Evolutionary conservation across 2,113 vertebrate genomes (phyloP).

Genomic region (Recurvirostra avosetta): DNA sequence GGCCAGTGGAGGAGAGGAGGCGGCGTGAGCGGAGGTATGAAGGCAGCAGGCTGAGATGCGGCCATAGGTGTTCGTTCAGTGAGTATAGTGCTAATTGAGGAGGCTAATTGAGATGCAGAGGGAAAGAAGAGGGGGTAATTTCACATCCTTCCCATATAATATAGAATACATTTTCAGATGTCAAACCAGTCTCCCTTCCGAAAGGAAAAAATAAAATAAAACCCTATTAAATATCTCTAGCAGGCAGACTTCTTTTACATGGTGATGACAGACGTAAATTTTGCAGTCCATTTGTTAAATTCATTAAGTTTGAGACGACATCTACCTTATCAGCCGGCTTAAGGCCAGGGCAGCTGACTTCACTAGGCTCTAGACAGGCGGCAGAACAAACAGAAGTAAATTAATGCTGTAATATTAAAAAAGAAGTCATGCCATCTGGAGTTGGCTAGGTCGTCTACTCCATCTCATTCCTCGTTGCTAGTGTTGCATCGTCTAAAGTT

Average conservation of each 20-base stretch:
- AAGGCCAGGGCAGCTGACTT: background rate
- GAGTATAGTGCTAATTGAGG: background rate
- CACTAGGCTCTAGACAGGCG: background rate
- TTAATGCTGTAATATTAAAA: background rate
- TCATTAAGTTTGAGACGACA: background rate
- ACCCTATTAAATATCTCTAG: background rate
- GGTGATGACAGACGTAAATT: background rate
- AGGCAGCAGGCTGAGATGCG: background rate
- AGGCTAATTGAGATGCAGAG: background rate
- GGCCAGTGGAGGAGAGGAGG: background rate
- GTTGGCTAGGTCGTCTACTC: background rate
- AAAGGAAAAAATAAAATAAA: background rate
- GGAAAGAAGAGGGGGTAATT: background rate
- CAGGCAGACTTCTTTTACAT: background rate
- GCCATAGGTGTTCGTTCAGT: rapidly evolving
- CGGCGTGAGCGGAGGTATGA: rapidly evolving
- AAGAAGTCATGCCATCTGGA: background rate
- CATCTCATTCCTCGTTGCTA: background rate
- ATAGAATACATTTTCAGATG: background rate
- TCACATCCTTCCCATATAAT: background rate
- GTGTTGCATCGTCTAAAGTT: background rate
- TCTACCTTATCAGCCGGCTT: background rate
- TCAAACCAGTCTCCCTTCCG: background rate
- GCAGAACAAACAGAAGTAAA: background rate
- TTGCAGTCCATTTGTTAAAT: background rate